Conservation (phyloP, 2,113 vertebrate species). For the Alethe diademata region DNA sequence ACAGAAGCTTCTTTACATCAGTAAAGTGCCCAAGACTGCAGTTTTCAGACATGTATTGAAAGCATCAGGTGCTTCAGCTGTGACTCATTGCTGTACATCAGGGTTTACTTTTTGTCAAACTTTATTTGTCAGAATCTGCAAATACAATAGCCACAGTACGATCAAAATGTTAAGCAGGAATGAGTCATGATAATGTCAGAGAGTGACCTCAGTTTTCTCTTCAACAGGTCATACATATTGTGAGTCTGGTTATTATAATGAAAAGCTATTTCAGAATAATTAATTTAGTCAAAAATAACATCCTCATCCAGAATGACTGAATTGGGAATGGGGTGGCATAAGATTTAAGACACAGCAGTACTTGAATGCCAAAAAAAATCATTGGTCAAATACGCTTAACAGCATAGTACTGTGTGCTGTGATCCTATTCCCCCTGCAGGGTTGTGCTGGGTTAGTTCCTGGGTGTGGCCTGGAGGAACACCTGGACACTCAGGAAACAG, state of each 20-base stretch:
- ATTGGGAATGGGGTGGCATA: not conserved
- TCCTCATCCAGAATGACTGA: not conserved
- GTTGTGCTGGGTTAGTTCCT: not conserved
- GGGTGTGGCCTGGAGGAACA: not conserved
- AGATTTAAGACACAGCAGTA: not conserved
- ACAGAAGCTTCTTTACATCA: not conserved
- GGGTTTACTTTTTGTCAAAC: not conserved
- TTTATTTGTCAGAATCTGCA: conserved; percentile 23
- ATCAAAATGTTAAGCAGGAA: conserved; percentile 6
- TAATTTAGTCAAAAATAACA: not conserved
- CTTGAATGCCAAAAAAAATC: not conserved
- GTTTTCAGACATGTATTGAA: not conserved
- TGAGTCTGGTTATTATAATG: not conserved
- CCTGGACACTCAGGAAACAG: not conserved
- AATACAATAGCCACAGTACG: not conserved
- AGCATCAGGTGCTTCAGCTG: not conserved
- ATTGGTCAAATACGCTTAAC: not conserved
- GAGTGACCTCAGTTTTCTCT: not conserved
- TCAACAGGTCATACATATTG: not conserved
- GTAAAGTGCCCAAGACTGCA: not conserved
- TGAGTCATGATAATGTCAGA: conserved; percentile 18
- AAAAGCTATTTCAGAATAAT: not conserved
- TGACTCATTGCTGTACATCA: not conserved
- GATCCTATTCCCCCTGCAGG: not conserved
- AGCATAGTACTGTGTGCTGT: not conserved